Evolutionary conservation across 2,888 invertebrate genomes (phyloP), one percentile per base, ranked within the genome.

Genomic region (Philopedon plagiatum): DNA sequence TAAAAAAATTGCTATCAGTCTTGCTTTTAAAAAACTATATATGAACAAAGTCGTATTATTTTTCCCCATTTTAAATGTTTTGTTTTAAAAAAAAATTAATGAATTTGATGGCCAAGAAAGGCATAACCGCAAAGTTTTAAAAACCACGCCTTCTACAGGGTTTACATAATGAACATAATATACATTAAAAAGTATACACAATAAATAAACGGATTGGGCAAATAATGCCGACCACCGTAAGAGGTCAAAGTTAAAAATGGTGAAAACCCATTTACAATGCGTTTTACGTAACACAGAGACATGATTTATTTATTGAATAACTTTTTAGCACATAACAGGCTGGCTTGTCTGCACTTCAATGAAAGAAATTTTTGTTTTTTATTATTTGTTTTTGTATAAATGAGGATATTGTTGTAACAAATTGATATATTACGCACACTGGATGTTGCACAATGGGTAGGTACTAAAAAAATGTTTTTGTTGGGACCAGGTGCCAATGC

Each of bases 301-400:
- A 18, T 18, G 51, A 54, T 54, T 54, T 54, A 54, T 54, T 54
- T 29, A 32, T 54, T 29, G 7, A 0, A 46, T 13, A 18, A 4
- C 51, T 18, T 15, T 41, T 57, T 23, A 39, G 37, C 39, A 57
- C 39, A 57, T 39, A 57, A 57, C 8, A 15, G 23, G 26, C 60
- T 21, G 60, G 60, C 44, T 41, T 60, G 60, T 60, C 60, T 8
- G 8, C 60, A 60, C 26, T 29, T 11, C 41, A 21, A 44, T 60
- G 26, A 60, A 60, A 39, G 60, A 60, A 26, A 29, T 54, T 54
- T 54, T 8, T 54, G 29, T 29, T 54, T 44, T 29, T 54, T 46
- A 46, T 32, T 54, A 54, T 54, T 54, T 29, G 29, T 54, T 54
- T 54, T 29, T 26, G 18, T 29, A 26, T 29, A 54, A 32, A 54